phyloP scores from a whole-genome alignment of 1,140 invertebrate genomes.

The Monochamus saltuarius region DNA sequence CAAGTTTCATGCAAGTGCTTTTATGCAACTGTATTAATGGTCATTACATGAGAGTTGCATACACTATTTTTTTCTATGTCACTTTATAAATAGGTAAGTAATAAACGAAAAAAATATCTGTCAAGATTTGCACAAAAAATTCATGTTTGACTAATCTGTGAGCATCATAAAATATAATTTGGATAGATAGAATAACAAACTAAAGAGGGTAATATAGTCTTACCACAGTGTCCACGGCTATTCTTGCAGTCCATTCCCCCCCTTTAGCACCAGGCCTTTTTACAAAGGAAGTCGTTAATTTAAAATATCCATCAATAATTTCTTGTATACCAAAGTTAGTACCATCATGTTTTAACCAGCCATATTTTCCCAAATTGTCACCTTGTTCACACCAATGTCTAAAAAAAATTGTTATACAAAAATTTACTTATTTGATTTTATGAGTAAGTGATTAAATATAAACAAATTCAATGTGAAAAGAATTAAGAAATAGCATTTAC shows the following conservation, averaged over 20 bases:
- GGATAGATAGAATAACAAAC: too few relatives aligned
- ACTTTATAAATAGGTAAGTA: too few relatives aligned
- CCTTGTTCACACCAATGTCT: slow-evolving; percentile 94
- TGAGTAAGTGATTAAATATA: too few relatives aligned
- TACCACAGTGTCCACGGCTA: slow-evolving; percentile 69
- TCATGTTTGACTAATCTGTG: too few relatives aligned
- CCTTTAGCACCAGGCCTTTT: slow-evolving; percentile 80
- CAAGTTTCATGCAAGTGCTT: too few relatives aligned
- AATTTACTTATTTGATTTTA: background rate
- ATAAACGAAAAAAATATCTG: too few relatives aligned
- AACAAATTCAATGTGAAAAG: background rate
- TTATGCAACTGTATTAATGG: too few relatives aligned
- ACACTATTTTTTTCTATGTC: too few relatives aligned
- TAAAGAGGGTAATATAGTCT: slow-evolving; percentile 13
- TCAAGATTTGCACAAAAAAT: too few relatives aligned
- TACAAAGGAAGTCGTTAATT: slow-evolving; percentile 84
- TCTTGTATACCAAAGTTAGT: slow-evolving; percentile 88
- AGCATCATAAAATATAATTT: too few relatives aligned
- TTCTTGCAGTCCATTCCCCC: slow-evolving; percentile 90
- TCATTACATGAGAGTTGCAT: too few relatives aligned
- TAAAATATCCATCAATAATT: slow-evolving; percentile 77
- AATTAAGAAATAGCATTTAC: too few relatives aligned
- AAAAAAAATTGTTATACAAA: slow-evolving; percentile 3
- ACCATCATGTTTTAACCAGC: slow-evolving; percentile 93
- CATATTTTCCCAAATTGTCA: slow-evolving; percentile 77